phyloP scores from a whole-genome alignment of 2,113 vertebrate species.

The Vidua chalybeata region DNA sequence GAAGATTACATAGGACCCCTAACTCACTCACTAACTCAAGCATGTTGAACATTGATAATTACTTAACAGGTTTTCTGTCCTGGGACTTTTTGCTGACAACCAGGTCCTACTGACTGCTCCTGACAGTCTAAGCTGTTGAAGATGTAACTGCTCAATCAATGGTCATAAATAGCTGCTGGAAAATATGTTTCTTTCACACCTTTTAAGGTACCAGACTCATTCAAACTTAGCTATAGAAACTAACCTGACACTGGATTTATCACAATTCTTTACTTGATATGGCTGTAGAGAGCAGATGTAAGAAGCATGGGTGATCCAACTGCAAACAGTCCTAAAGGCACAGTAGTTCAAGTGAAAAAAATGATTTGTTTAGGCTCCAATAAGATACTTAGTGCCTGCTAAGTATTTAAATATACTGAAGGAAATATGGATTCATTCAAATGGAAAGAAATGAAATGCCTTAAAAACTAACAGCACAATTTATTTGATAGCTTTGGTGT shows the following conservation, averaged over 20 bases:
- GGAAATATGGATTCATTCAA: neutral
- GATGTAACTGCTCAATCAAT: neutral
- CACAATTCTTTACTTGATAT: accelerated
- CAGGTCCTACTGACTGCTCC: neutral
- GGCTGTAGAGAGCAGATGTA: neutral
- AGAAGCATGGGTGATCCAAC: neutral
- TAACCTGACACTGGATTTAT: neutral
- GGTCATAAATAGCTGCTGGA: neutral
- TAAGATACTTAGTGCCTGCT: neutral
- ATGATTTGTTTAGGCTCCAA: neutral
- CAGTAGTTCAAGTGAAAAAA: neutral
- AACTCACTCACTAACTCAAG: neutral
- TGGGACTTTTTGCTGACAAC: neutral
- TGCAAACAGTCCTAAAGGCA: neutral
- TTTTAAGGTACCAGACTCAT: neutral
- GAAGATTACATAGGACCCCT: neutral
- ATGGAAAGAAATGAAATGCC: neutral
- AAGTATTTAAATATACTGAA: neutral
- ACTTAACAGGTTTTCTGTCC: neutral
- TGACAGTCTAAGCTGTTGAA: neutral
- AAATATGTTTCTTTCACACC: neutral
- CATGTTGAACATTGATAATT: neutral
- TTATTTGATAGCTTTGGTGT: neutral
- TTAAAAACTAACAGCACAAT: neutral
- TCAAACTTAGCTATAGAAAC: neutral